Conservation (phyloP, 1,140 invertebrate genomes). For the Metaphire vulgaris region DNA sequence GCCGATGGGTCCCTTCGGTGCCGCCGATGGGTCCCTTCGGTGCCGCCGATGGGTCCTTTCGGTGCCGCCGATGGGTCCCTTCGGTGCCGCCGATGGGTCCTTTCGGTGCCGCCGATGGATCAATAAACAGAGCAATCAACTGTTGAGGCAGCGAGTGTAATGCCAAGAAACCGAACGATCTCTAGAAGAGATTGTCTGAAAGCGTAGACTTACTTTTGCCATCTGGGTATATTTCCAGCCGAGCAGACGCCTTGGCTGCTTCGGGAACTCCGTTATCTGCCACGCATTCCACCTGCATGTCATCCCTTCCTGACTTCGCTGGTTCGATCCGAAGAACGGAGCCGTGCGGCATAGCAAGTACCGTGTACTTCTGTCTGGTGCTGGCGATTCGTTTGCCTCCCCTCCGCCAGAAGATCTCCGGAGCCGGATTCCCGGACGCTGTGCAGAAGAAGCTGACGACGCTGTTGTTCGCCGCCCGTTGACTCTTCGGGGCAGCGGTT, state of each 20-base stretch:
- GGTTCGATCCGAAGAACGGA: conserved; percentile 87
- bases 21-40: too few species aligned
- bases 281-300: conserved; percentile 55
- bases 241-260: conserved; percentile 78
- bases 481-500: conserved; percentile 38
- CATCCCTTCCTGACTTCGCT: conserved; percentile 72
- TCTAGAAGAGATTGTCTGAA: too few species aligned
- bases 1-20: too few species aligned
- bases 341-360: conserved; percentile 59
- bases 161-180: too few species aligned
- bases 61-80: too few species aligned
- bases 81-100: too few species aligned
- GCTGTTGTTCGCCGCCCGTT: conserved; percentile 70
- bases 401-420: conserved; percentile 82
- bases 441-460: conserved; percentile 91
- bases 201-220: conserved; percentile 58
- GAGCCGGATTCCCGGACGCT: conserved; percentile 79
- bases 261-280: conserved; percentile 61
- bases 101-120: too few species aligned
- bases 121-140: too few species aligned
- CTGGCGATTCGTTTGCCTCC: conserved; percentile 73
- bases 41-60: too few species aligned
- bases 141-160: too few species aligned
- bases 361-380: conserved; percentile 52
- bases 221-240: conserved; percentile 72